Percentiles rank a stretch among this genome's conserved stretches.
Conservation (phyloP, 2,888 invertebrate species). For the Andrena bucephala region DNA sequence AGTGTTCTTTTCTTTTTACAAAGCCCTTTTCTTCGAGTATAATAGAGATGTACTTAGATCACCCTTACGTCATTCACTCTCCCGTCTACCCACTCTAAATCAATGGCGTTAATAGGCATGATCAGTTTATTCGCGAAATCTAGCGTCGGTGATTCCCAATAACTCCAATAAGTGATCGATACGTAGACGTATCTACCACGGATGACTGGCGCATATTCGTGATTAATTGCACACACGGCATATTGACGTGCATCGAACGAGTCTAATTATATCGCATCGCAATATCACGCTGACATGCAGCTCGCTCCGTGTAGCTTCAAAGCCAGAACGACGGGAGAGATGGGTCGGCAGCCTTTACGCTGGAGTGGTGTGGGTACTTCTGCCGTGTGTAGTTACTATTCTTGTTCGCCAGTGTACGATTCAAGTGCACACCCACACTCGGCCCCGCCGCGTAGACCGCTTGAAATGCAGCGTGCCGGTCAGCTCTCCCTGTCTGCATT, state of each 20-base stretch:
- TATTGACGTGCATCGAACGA: constrained; percentile 21
- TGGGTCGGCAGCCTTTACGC: constrained; percentile 61
- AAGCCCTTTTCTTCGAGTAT: too few species aligned
- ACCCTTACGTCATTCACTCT: too few species aligned
- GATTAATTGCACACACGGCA: constrained; percentile 7
- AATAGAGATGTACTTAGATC: too few species aligned
- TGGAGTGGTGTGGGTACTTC: constrained; percentile 44
- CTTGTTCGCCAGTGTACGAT: constrained; percentile 38
- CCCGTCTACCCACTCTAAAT: too few species aligned
- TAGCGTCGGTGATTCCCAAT: not conserved
- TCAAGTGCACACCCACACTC: constrained; percentile 53
- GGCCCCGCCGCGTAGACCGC: constrained; percentile 9
- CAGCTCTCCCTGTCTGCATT: constrained; percentile 57
- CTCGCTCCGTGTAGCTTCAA: constrained; percentile 32
- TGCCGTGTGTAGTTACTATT: constrained; percentile 49
- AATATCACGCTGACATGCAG: constrained; percentile 33
- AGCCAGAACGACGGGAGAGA: constrained; percentile 42
- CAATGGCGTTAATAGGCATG: too few species aligned
- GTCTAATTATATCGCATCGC: constrained; percentile 52
- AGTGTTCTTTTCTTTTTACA: too few species aligned
- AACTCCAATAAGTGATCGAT: not conserved
- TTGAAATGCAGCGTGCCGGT: constrained; percentile 62
- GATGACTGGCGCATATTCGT: not conserved
- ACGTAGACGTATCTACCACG: not conserved
- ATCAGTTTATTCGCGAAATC: too few species aligned